phyloP scores from a whole-genome alignment of 2,113 vertebrate genomes.

The Ceyx melanurus region DNA sequence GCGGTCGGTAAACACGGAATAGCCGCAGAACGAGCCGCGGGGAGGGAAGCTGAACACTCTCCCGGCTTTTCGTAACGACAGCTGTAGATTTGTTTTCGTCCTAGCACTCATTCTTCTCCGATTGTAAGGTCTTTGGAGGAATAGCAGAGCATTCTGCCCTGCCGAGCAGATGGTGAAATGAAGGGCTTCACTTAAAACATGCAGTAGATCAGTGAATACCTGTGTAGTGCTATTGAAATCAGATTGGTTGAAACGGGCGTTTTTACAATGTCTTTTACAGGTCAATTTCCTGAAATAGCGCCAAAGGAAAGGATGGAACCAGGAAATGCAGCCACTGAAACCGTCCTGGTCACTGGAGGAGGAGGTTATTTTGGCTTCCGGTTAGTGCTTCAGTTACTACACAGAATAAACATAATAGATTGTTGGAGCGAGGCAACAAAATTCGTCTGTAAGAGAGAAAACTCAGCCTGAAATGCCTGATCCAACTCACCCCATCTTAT shows the following conservation, averaged over 20 bases:
- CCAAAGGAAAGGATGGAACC: constrained; percentile 45
- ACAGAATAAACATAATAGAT: not conserved
- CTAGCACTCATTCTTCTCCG: too few relatives aligned
- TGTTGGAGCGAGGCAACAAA: not conserved
- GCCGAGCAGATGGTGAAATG: not conserved
- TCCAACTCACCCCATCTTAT: too few relatives aligned
- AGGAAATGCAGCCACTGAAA: constrained; percentile 19
- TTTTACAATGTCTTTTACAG: not conserved
- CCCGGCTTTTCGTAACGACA: accelerated
- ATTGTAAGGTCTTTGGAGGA: accelerated
- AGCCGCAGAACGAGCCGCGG: not conserved
- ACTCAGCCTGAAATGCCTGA: not conserved
- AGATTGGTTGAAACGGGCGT: not conserved
- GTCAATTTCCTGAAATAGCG: not conserved
- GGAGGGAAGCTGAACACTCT: accelerated
- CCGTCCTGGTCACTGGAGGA: constrained; percentile 87
- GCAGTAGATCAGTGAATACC: too few relatives aligned
- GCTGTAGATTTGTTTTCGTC: accelerated
- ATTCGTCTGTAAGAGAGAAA: not conserved
- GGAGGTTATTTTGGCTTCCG: constrained; percentile 92
- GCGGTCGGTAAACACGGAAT: accelerated
- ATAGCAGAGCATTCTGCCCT: not conserved
- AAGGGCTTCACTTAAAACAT: accelerated
- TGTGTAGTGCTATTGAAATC: accelerated
- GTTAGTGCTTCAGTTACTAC: constrained; percentile 71